A percentile compares a stretch with the other conserved stretches of the same genome.
These are phyloP conservation scores for Probaryconus sp. DNA, from an alignment of 1,140 invertebrate genomes.

Conservation along the genomic window DNA sequence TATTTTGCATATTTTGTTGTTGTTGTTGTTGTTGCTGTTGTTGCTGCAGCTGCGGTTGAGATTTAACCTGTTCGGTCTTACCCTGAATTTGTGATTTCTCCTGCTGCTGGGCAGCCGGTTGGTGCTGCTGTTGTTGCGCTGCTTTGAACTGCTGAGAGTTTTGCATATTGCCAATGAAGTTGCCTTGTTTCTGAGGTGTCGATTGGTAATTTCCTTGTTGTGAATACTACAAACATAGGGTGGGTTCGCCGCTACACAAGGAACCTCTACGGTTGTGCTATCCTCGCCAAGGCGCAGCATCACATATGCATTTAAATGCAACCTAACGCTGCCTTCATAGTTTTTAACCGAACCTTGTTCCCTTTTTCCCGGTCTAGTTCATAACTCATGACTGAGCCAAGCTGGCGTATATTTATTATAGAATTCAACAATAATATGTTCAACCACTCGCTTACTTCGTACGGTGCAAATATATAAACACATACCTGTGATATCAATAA, in stretches of 20 bases:
- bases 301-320: slow-evolving; percentile 70
- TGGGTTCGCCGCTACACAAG: slow-evolving; percentile 78
- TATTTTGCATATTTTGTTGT: slow-evolving; percentile 12
- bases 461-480: neutral
- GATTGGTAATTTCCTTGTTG: slow-evolving; percentile 71
- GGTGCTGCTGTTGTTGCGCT: slow-evolving; percentile 53
- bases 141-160: slow-evolving; percentile 59
- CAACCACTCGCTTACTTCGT: slow-evolving; percentile 34
- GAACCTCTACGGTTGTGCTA: slow-evolving; percentile 78
- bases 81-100: slow-evolving; percentile 24
- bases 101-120: slow-evolving; percentile 16
- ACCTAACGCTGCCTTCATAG: slow-evolving; percentile 74
- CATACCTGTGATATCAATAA: too few species aligned
- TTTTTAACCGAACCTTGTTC: slow-evolving; percentile 66
- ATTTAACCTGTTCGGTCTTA: slow-evolving; percentile 39
- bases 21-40: slow-evolving; percentile 40
- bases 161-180: slow-evolving; percentile 64
- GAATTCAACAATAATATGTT: slow-evolving; percentile 24
- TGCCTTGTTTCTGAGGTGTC: slow-evolving; percentile 60
- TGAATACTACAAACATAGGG: slow-evolving; percentile 76
- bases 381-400: slow-evolving; percentile 70
- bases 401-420: slow-evolving; percentile 51
- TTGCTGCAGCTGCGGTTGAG: slow-evolving; percentile 51
- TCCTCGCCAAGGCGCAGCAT: slow-evolving; percentile 77
- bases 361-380: slow-evolving; percentile 63